phyloP scores from a whole-genome alignment of 1,140 invertebrate species.

The Cydia fagiglandana region DNA sequence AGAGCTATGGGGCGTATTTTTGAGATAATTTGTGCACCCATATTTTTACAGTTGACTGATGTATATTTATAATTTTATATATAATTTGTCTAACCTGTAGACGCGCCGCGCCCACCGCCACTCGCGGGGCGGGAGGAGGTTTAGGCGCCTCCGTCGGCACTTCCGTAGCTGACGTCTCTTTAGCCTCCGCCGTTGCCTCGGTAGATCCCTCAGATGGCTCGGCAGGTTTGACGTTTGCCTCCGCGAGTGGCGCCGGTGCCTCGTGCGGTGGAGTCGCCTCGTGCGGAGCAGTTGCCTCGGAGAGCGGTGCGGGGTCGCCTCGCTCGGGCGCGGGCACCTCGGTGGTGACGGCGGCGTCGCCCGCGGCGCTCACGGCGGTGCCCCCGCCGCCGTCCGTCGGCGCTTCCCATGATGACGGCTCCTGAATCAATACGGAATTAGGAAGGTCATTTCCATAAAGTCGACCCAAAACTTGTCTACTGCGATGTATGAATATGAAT shows the following conservation, averaged over 20 bases:
- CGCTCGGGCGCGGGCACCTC: not conserved
- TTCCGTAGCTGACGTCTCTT: not conserved
- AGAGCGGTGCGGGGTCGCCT: not conserved
- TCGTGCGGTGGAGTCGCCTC: not conserved
- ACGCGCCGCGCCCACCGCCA: conserved; percentile 88
- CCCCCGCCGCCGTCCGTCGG: conserved; percentile 10
- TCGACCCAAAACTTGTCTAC: too few relatives aligned
- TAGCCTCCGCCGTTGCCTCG: too few relatives aligned
- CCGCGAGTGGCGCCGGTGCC: not conserved
- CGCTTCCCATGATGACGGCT: not conserved
- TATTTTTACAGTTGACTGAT: too few relatives aligned
- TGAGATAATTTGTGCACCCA: too few relatives aligned
- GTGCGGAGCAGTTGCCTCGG: not conserved
- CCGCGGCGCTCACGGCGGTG: not conserved
- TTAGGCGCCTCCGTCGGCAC: not conserved
- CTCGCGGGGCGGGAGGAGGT: conserved; percentile 67
- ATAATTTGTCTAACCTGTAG: conserved; percentile 81
- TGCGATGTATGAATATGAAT: too few relatives aligned
- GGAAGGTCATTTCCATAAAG: not conserved
- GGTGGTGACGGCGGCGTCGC: not conserved
- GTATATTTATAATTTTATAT: too few relatives aligned
- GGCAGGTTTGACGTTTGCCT: not conserved
- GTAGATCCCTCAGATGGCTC: too few relatives aligned
- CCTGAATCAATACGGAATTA: not conserved
- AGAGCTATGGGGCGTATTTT: too few relatives aligned